These are phyloP conservation scores for Calephelis perditalis DNA, from an alignment of 2,888 invertebrate species.

Conservation along the genomic window DNA sequence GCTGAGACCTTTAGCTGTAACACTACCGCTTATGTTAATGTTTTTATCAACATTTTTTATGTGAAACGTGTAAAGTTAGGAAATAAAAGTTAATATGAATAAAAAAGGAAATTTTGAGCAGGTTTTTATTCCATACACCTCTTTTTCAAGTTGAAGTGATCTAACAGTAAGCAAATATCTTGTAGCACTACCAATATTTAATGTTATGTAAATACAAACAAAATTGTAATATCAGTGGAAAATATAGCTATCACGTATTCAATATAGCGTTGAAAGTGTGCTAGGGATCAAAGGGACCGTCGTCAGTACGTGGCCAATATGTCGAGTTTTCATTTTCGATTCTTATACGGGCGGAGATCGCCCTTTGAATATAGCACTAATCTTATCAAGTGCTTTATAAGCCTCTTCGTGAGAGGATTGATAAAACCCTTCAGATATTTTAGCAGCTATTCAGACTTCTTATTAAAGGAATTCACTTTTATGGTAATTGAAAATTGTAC, in stretches of 20 bases:
- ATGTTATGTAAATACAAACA: conserved; percentile 7
- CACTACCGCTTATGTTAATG: too few relatives aligned
- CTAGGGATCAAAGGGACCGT: conserved; percentile 38
- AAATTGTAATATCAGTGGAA: conserved; percentile 9
- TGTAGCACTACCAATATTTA: too few relatives aligned
- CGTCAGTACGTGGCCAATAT: conserved; percentile 31
- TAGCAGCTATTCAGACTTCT: not conserved
- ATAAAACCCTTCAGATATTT: conserved; percentile 12
- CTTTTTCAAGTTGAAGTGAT: too few relatives aligned
- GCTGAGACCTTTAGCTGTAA: too few relatives aligned
- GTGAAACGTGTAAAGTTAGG: too few relatives aligned
- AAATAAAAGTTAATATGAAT: too few relatives aligned
- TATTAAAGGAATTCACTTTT: too few relatives aligned
- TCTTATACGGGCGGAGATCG: conserved; percentile 25
- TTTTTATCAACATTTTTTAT: too few relatives aligned
- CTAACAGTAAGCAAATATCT: too few relatives aligned
- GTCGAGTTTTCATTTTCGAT: conserved; percentile 30
- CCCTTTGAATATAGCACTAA: conserved; percentile 28
- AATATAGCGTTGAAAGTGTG: conserved; percentile 39
- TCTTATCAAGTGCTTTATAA: conserved; percentile 12
- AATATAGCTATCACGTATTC: conserved; percentile 40
- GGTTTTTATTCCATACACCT: too few relatives aligned
- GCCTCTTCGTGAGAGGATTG: conserved; percentile 11
- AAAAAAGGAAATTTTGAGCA: too few relatives aligned
- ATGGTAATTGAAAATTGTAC: too few relatives aligned